Evolutionary conservation across 37 sponge, comb jelly and placozoan species (phyloP).

Genomic region (Diacarnus erythraeanus): DNA sequence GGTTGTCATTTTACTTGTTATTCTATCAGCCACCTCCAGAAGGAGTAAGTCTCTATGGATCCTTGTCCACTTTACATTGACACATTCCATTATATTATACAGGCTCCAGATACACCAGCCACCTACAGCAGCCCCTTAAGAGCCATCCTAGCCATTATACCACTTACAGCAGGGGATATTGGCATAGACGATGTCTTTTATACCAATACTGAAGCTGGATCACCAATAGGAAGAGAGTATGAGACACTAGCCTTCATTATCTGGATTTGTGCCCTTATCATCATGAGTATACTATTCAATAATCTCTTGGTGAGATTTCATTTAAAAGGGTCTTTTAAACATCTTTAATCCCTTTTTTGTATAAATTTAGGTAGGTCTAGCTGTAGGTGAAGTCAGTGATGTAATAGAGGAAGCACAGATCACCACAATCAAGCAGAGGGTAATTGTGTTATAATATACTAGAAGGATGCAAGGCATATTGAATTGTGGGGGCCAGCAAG

Average conservation of each 20-base stretch:
- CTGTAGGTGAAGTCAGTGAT: constrained; percentile 92
- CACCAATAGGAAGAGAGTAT: no score
- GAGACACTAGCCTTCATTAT: no score
- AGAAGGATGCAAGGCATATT: no score
- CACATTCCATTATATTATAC: not conserved
- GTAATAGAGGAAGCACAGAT: constrained; percentile 67
- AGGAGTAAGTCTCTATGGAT: not conserved
- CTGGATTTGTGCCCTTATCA: constrained; percentile 83
- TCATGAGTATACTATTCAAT: constrained; percentile 92
- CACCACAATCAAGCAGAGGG: constrained; percentile 1
- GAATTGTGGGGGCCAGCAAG: no score
- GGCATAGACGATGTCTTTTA: no score
- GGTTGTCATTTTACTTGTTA: constrained; percentile 85
- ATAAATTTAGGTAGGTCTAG: constrained; percentile 85
- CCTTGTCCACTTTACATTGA: not conserved
- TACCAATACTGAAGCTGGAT: no score
- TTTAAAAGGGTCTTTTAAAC: no score
- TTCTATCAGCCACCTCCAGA: constrained; percentile 28
- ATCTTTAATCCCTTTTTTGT: not conserved
- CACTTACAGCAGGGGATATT: no score
- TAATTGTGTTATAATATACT: no score
- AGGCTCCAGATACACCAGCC: not conserved
- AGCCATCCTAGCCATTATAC: no score
- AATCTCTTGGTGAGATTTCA: constrained; percentile 90
- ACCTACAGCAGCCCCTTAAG: constrained; percentile 22